phyloP scores from a whole-genome alignment of 1,140 invertebrate genomes.

The Ceratoteleas bidentatus region DNA sequence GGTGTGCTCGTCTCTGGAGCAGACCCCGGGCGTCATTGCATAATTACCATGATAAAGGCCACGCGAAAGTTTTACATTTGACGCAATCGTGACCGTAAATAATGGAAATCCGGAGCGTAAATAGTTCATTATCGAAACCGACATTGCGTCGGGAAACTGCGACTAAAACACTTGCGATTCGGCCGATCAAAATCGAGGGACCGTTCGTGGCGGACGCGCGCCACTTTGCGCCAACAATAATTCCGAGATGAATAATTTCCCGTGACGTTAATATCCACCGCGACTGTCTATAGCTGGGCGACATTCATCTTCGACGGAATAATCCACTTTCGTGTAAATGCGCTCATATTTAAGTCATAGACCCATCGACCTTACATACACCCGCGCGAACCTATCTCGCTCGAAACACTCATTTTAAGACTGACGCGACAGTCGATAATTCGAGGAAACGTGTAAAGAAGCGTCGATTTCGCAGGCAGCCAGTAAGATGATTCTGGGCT shows the following conservation, averaged over 20 bases:
- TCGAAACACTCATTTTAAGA: constrained; percentile 9
- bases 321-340: constrained; percentile 36
- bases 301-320: constrained; percentile 43
- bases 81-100: background rate
- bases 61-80: constrained; percentile 10
- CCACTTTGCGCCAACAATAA: constrained; percentile 30
- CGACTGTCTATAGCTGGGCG: constrained; percentile 31
- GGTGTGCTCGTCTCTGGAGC: constrained; percentile 11
- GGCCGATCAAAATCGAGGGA: no score
- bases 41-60: constrained; percentile 20
- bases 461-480: constrained; percentile 30
- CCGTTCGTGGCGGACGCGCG: background rate
- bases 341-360: constrained; percentile 39
- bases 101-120: constrained; percentile 1
- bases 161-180: no score
- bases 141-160: background rate
- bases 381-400: constrained; percentile 4
- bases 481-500: constrained; percentile 35
- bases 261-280: constrained; percentile 25
- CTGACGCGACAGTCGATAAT: constrained; percentile 16
- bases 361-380: constrained; percentile 33
- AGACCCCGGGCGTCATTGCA: background rate
- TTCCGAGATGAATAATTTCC: constrained; percentile 49
- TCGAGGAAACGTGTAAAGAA: constrained; percentile 15
- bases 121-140: constrained; percentile 8